Evolutionary conservation across 1,140 invertebrate genomes (phyloP), one percentile per base, ranked within the genome.

Genomic region (Trypoxylus dichotomus): DNA sequence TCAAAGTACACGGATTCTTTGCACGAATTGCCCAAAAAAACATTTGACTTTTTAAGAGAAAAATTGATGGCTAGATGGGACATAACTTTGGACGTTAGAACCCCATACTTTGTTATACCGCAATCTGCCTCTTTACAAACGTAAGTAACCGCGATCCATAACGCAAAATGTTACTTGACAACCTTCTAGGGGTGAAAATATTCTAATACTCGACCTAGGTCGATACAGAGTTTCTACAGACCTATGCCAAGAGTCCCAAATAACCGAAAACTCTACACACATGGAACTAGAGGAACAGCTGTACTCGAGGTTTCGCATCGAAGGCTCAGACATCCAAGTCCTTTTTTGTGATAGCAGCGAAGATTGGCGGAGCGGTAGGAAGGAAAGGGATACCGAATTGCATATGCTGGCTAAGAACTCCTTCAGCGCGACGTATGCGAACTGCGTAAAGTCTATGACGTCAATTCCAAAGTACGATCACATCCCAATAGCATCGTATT

Each of bases 281-380:
- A 94, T 94, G 90, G 94, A 96, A 88, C 86, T 95, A 19, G 94
- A 95, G 83, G 93, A 95, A 85, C 88, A 92, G 76, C 86, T 96
- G 1, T 96, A 95, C 82, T 94, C 95, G 81, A 88, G 94, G 81
- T 90, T 95, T 75, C 91, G 93, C 79, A 88, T 95, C 3, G 73
- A 75, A 15, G 71, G 74, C 24, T 90, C 89, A 72, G 91, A 91
- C 83, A 90, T 92, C 80, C 94, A 93, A 86, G 85, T 91, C 5
- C 79, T 92, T 29, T 91, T 91, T 83, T 90, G 89, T 81, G 89
- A 90, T 79, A 88, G 87, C 87, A 90, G 90, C 24, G 94, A 95
- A 79, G 90, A 93, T 75, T 96, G 94, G 94, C 90, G 93, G 74
- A 91, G 92, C 63, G 89, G 90, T 0, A 89, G 92, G 77, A 92